Base-by-base conservation (phyloP, 92 coral and sea anemone species). In the Palythoa heliodiscus region DNA sequence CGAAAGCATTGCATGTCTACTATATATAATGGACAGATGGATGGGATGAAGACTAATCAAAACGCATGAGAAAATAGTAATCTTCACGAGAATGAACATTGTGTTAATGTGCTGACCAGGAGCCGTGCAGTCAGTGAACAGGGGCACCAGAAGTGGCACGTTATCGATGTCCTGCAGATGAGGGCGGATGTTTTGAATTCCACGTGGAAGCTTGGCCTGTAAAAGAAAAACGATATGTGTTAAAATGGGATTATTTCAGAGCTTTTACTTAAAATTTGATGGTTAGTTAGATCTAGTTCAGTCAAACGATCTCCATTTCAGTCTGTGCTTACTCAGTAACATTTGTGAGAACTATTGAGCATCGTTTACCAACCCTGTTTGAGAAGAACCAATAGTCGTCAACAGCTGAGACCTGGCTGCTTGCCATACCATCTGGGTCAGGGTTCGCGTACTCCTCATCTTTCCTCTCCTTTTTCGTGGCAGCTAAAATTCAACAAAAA, bases 181-280 rank as follows among this genome's bases (percentile, higher is more conserved):
- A 25, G 99, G 99, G 38, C 99, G 89, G 87, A 97, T 97, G 87
- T 97, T 95, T 35, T 86, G 89, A 12, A 97, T 87, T 40, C 99
- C 99, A 12, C 99, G 93, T 11, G 99, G 99, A 78, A 97, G 90
- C 78, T 94, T 97, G n/a, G 99, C 99, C 99, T 97, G 85, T 29
- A 82, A 4, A 48, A 0, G 52, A 5, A 1, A 84, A 43, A 25
- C 37, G 77, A 75, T 23, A 6, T 20, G 47, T 38, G 2, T 38
- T 70, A 55, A 83, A 23, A 60, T 16, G 43, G 5, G 73, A 1
- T 10, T 10, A 15, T 22, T 63, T 63, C 25, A 2, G 22, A 22
- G 25, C 69, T n/a, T 63, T 63, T 23, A 63, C 29, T 8, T 19
- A 8, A n/a, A 63, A 63, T 63, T n/a, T 2, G 9, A 63, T 23